phyloP scores from a whole-genome alignment of 2,888 invertebrate species.

The Hirtodrosophila cameraria region DNA sequence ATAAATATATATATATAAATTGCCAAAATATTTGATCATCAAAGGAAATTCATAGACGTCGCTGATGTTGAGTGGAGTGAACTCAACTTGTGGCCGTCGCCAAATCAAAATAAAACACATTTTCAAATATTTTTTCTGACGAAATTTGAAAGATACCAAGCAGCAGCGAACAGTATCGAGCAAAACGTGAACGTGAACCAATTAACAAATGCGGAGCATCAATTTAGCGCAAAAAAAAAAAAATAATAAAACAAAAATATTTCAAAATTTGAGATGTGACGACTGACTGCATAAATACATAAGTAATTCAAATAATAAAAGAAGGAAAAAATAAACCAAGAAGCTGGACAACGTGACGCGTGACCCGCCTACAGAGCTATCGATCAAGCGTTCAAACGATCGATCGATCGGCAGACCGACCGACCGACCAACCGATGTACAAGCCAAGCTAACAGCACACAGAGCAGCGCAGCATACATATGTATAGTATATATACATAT shows the following conservation, averaged over 20 bases:
- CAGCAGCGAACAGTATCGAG: slow-evolving; percentile 53
- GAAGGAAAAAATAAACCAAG: slow-evolving; percentile 29
- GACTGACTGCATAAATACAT: slow-evolving; percentile 61
- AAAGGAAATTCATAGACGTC: slow-evolving; percentile 71
- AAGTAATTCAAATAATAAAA: slow-evolving; percentile 67
- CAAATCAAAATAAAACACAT: slow-evolving; percentile 50
- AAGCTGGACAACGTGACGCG: slow-evolving; percentile 67
- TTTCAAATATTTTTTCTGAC: slow-evolving; percentile 62
- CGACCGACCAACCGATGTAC: slow-evolving; percentile 22
- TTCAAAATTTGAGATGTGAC: slow-evolving; percentile 46
- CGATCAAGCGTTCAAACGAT: slow-evolving; percentile 65
- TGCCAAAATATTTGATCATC: slow-evolving; percentile 57
- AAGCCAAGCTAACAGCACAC: slow-evolving; percentile 37
- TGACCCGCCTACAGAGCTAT: slow-evolving; percentile 78
- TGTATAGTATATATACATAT: slow-evolving; percentile 8
- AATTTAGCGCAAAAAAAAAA: slow-evolving; percentile 23
- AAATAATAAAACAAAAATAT: slow-evolving; percentile 18
- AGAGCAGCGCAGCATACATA: slow-evolving; percentile 3
- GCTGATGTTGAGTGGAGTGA: slow-evolving; percentile 62
- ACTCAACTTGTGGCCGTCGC: slow-evolving; percentile 75
- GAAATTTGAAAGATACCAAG: slow-evolving; percentile 55
- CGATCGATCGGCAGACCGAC: slow-evolving; percentile 31
- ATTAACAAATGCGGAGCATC: slow-evolving; percentile 45
- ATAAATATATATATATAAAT: slow-evolving; percentile 25
- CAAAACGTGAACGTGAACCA: slow-evolving; percentile 71